Conservation (phyloP, 2,888 invertebrate species). For the Dastarcus helophoroides region DNA sequence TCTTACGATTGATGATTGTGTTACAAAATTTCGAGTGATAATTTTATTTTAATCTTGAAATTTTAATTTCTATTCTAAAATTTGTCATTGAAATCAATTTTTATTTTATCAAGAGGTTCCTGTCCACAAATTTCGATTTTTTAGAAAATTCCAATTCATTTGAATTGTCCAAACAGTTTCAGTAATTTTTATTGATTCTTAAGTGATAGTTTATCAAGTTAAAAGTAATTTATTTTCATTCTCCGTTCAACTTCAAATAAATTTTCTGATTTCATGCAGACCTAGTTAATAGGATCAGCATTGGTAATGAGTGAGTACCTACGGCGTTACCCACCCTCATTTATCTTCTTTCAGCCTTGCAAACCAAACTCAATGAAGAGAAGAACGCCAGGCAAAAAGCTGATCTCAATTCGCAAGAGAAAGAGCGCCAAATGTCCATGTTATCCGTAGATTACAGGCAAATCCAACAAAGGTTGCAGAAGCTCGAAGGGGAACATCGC, state of each 20-base stretch:
- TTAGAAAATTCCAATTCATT: neutral
- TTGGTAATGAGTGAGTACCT: constrained; percentile 44
- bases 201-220: no score
- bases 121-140: neutral
- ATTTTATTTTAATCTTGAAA: no score
- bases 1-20: no score
- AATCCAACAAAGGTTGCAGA: constrained; percentile 79
- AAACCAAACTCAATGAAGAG: constrained; percentile 85
- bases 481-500: constrained; percentile 82
- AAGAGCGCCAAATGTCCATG: constrained; percentile 91
- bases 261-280: constrained; percentile 39
- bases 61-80: no score
- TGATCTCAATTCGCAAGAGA: constrained; percentile 79
- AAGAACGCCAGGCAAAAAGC: constrained; percentile 76
- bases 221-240: no score
- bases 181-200: no score
- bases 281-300: constrained; percentile 54
- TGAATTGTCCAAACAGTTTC: neutral
- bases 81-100: neutral
- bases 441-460: constrained; percentile 90
- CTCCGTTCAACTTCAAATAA: neutral
- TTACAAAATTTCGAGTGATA: no score
- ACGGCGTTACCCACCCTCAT: no score
- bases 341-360: constrained; percentile 79
- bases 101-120: neutral